Evolutionary conservation across 2,888 invertebrate species (phyloP).

Genomic region (Amphimallon solstitiale): DNA sequence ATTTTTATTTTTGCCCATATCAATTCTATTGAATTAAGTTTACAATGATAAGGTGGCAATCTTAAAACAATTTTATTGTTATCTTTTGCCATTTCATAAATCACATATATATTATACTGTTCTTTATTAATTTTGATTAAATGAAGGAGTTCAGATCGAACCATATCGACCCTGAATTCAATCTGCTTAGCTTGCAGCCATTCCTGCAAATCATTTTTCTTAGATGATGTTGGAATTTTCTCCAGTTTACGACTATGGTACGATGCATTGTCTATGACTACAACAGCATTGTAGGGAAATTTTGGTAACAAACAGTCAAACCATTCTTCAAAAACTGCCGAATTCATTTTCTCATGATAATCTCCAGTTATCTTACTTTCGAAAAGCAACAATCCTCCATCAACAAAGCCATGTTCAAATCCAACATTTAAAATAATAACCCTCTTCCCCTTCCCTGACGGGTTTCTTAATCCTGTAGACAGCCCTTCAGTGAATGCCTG

Average conservation of each 20-base stretch:
- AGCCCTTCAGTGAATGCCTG: constrained; percentile 11
- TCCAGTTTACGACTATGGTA: neutral
- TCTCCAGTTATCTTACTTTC: neutral
- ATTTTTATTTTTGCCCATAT: too few relatives aligned
- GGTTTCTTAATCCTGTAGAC: neutral
- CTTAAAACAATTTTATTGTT: too few relatives aligned
- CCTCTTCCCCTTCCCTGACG: constrained; percentile 11
- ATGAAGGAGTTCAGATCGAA: neutral
- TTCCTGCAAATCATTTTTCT: neutral
- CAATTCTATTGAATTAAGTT: too few relatives aligned
- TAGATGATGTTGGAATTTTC: neutral
- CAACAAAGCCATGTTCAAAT: neutral
- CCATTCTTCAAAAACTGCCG: constrained; percentile 18
- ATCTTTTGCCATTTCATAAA: neutral
- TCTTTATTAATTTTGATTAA: constrained; percentile 2
- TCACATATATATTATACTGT: neutral
- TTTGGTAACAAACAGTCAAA: constrained; percentile 8
- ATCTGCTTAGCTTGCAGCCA: neutral
- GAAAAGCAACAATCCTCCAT: neutral
- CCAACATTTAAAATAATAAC: neutral
- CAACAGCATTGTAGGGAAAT: constrained; percentile 13
- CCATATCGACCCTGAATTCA: neutral
- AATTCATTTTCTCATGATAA: constrained; percentile 10
- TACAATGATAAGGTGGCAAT: too few relatives aligned
- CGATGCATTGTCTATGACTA: constrained; percentile 20